A percentile compares a stretch with the other conserved stretches of the same genome.
Conservation (phyloP, 2,888 invertebrate genomes). For the Lamellibrachia columna region DNA sequence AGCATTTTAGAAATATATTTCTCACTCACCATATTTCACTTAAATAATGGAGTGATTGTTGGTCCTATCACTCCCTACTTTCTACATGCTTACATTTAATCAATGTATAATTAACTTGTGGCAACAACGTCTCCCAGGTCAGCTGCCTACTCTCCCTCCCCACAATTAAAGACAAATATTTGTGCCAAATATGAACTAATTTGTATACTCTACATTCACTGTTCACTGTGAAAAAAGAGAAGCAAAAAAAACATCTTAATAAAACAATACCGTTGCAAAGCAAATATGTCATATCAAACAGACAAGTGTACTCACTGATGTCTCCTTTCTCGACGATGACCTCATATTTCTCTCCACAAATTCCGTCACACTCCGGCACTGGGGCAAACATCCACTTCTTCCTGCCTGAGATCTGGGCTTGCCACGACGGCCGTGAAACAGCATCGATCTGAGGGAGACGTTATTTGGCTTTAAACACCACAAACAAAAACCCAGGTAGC, state of each 20-base stretch:
- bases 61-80: not conserved
- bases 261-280: not conserved
- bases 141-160: too few species aligned
- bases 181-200: too few species aligned
- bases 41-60: not conserved
- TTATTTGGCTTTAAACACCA: not conserved
- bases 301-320: slow-evolving; percentile 72
- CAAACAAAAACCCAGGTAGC: too few species aligned
- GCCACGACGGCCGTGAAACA: slow-evolving; percentile 91
- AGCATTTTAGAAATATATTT: not conserved
- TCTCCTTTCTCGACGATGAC: slow-evolving; percentile 87
- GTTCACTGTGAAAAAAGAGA: too few species aligned
- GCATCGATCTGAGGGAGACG: slow-evolving; percentile 78
- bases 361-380: slow-evolving; percentile 79
- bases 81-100: too few species aligned
- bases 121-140: too few species aligned
- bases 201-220: too few species aligned
- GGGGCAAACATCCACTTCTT: slow-evolving; percentile 88
- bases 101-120: too few species aligned
- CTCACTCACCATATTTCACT: too few species aligned
- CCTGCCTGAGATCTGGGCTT: slow-evolving; percentile 86
- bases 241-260: not conserved
- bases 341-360: slow-evolving; percentile 76
- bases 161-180: too few species aligned
- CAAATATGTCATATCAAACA: not conserved